Conservation (phyloP, 2,113 vertebrate species). For the Aptenodytes forsteri region DNA sequence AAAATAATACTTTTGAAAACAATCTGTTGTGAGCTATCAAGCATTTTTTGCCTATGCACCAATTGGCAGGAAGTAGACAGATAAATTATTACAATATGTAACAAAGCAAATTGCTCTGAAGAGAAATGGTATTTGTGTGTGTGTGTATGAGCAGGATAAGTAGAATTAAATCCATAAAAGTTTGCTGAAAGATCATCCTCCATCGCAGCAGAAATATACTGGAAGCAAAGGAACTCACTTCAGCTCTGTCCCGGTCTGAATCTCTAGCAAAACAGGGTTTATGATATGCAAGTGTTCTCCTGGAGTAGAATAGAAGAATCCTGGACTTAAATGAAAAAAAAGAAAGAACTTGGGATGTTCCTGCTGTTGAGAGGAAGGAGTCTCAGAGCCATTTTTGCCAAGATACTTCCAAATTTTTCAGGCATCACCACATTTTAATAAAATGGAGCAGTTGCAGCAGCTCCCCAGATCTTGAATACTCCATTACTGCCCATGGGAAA, state of each 20-base stretch:
- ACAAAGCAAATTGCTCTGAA: slow-evolving; percentile 71
- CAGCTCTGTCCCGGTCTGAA: not conserved
- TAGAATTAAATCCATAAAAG: slow-evolving; percentile 58
- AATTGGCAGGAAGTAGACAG: slow-evolving; percentile 71
- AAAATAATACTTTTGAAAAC: slow-evolving; percentile 68
- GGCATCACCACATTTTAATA: not conserved
- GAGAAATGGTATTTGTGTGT: slow-evolving; percentile 58
- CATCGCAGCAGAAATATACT: slow-evolving; percentile 27
- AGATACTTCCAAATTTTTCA: not conserved
- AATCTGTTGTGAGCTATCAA: slow-evolving; percentile 75
- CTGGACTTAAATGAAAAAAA: not conserved
- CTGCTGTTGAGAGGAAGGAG: not conserved
- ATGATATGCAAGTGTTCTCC: not conserved
- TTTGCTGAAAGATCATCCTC: slow-evolving; percentile 54
- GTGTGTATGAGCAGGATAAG: not conserved
- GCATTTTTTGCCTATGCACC: slow-evolving; percentile 74
- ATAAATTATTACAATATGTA: slow-evolving; percentile 81
- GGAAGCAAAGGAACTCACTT: slow-evolving; percentile 16
- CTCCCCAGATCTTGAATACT: not conserved
- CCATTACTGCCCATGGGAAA: not conserved
- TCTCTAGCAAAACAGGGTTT: slow-evolving; percentile 2
- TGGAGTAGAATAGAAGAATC: not conserved
- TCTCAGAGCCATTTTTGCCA: not conserved
- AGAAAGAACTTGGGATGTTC: not conserved
- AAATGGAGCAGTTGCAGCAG: not conserved